phyloP scores from a whole-genome alignment of 2,888 invertebrate species.

The Noctuana brunneofusca region DNA sequence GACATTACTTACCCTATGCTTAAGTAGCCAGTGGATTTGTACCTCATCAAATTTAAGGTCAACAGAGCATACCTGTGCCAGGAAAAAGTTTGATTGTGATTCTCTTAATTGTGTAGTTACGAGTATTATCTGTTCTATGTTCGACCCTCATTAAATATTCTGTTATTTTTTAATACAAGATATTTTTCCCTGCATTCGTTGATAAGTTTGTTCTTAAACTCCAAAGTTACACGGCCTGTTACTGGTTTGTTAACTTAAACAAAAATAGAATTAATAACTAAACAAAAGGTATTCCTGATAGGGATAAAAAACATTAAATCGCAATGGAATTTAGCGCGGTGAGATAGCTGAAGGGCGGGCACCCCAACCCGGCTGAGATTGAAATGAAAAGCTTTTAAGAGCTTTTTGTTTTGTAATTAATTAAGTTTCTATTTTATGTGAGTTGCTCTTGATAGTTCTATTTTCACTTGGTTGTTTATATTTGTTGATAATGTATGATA shows the following conservation, averaged over 20 bases:
- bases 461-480: constrained; percentile 9
- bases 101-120: too few species aligned
- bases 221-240: neutral
- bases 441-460: constrained; percentile 30
- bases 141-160: too few species aligned
- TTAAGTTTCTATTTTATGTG: constrained; percentile 40
- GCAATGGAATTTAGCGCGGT: constrained; percentile 70
- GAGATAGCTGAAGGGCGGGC: constrained; percentile 75
- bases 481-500: neutral
- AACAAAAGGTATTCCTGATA: constrained; percentile 29
- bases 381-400: constrained; percentile 80
- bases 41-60: too few species aligned
- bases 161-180: too few species aligned
- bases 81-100: too few species aligned
- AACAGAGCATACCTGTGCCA: too few species aligned
- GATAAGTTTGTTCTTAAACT: neutral
- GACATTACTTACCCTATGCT: too few species aligned
- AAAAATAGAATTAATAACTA: constrained; percentile 5
- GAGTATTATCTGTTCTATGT: too few species aligned
- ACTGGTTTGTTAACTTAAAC: neutral
- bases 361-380: constrained; percentile 74
- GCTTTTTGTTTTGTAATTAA: constrained; percentile 81
- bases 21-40: too few species aligned
- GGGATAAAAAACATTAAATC: constrained; percentile 54
- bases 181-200: too few species aligned